A percentile compares a stretch with the other conserved stretches of the same genome.
Evolutionary conservation across 2,797 vertebrate genomes (phyloP).

Genomic region (Dendrocincla fuliginosa): DNA sequence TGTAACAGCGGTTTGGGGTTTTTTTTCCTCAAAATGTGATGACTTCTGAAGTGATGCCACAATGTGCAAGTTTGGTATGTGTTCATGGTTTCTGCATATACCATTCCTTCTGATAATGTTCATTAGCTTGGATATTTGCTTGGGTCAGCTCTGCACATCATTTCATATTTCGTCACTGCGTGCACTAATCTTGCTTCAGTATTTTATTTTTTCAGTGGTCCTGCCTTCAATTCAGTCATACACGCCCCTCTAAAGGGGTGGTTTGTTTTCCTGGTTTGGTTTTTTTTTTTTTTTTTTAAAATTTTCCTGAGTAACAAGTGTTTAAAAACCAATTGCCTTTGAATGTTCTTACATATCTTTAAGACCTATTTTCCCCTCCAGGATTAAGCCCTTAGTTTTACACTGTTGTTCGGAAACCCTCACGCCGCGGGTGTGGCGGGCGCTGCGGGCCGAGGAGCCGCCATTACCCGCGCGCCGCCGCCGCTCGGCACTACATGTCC

Average conservation of each 20-base stretch:
- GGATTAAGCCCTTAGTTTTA: background rate
- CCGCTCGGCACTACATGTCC: conserved; percentile 15
- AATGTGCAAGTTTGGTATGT: background rate
- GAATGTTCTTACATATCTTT: background rate
- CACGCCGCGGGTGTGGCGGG: too few species aligned
- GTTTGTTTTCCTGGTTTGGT: too few species aligned
- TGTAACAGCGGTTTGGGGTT: background rate
- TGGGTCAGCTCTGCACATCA: background rate
- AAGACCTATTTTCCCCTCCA: background rate
- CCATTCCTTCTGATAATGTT: background rate
- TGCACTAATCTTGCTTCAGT: background rate
- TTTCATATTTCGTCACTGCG: background rate
- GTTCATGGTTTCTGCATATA: background rate
- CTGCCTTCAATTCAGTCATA: background rate
- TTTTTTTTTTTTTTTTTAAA: background rate
- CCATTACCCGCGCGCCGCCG: background rate
- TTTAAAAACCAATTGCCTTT: background rate
- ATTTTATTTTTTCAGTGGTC: background rate
- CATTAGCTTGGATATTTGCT: background rate
- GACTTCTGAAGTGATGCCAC: background rate
- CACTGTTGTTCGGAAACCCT: background rate
- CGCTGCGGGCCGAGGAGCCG: background rate
- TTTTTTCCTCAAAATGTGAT: background rate
- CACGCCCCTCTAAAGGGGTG: background rate
- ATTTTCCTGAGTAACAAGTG: background rate